Evolutionary conservation across 2,888 invertebrate species (phyloP).

Genomic region (Octodonta nipae): DNA sequence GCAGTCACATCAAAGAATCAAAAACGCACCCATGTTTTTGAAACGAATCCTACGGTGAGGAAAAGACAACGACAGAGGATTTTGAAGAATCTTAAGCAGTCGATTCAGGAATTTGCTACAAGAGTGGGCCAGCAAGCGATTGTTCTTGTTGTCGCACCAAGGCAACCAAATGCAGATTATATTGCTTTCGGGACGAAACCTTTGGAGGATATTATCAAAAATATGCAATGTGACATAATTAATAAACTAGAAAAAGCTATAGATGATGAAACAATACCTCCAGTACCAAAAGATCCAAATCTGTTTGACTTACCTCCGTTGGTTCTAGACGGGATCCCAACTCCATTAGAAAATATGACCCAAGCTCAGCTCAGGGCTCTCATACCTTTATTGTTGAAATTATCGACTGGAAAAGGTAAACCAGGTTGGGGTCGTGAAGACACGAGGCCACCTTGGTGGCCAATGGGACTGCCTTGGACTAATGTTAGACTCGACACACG

Average conservation of each 20-base stretch:
- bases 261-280: conserved; percentile 82
- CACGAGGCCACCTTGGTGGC: conserved; percentile 96
- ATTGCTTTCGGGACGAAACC: conserved; percentile 96
- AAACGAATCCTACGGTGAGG: conserved; percentile 90
- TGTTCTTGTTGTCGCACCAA: conserved; percentile 89
- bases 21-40: conserved; percentile 89
- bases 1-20: conserved; percentile 91
- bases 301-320: conserved; percentile 90
- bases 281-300: conserved; percentile 76
- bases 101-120: conserved; percentile 92
- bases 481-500: conserved; percentile 95
- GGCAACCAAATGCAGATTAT: conserved; percentile 89
- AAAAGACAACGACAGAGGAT: conserved; percentile 91
- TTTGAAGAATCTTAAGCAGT: conserved; percentile 77
- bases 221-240: conserved; percentile 81
- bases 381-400: conserved; percentile 94
- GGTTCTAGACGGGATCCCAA: conserved; percentile 94
- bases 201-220: conserved; percentile 87
- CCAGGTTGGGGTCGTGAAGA: conserved; percentile 96
- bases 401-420: conserved; percentile 90
- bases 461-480: conserved; percentile 93
- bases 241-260: conserved; percentile 86
- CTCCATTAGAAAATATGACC: conserved; percentile 97
- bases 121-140: conserved; percentile 95
- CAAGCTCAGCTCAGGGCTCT: conserved; percentile 93